Base-by-base conservation (phyloP, 2,888 invertebrate species). In the Agrotis segetum region DNA sequence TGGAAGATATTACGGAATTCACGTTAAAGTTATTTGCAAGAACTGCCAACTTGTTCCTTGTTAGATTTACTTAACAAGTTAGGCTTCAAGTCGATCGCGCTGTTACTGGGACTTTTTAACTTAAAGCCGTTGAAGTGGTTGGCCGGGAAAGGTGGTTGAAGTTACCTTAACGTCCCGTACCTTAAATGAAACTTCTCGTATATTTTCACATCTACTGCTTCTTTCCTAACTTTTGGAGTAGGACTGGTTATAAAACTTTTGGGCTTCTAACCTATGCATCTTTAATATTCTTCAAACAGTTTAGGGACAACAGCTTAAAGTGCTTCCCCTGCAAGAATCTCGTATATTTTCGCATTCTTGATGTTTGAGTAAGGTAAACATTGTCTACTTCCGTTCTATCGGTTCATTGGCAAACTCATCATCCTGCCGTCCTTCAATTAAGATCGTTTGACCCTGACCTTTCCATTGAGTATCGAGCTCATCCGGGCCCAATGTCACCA, bases 401-500 rank as follows among this genome's bases (percentile, higher is more conserved):
- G 21, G 7, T 63, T 66, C 19, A 49, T 61, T 52, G 66, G 24
- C 49, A 71, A 71, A 46, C 52, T 63, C 60, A 50, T 63, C 21
- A 55, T 53, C 46, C 46, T 19, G 14, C 16, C 29, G 74, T 67
- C 72, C 77, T 72, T 82, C 24, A 66, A 19, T 58, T 55, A 79
- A 79, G 59, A 65, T 69, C 56, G 29, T 7, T 59, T 29, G 77
- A 71, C 85, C 85, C 76, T 85, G 85, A 82, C 77, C 82, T 85
- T 85, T 76, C 14, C 58, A 64, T 63, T 50, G 47, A 58, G 52
- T 65, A 49, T 16, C 53, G 74, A 81, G 76, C 81, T 82, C 81
- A 82, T 82, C 75, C 73, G 77, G 77, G 74, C 74, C 47, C 60
- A 72, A 62, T 71, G 50, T 70, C 73, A 71, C 58, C 67, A 71